Conservation (phyloP, 1,140 invertebrate species). For the Triops cancriformis region DNA sequence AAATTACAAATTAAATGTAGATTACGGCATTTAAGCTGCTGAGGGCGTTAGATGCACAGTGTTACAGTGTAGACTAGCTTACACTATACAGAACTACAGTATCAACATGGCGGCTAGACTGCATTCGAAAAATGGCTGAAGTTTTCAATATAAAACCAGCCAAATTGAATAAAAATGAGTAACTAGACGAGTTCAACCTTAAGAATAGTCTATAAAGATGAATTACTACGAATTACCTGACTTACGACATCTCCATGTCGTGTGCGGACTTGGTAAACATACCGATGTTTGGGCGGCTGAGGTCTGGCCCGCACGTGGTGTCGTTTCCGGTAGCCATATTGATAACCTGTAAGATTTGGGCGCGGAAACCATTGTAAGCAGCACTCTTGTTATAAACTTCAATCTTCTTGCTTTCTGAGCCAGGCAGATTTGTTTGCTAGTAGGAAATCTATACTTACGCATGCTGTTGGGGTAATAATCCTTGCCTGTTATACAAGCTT, state of each 20-base stretch:
- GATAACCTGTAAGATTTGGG: not conserved
- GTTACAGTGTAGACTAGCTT: too few relatives aligned
- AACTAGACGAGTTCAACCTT: too few relatives aligned
- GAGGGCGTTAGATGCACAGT: not conserved
- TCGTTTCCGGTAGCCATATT: constrained; percentile 36
- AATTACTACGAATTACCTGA: constrained; percentile 52
- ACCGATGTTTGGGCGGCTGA: constrained; percentile 70
- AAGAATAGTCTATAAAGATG: too few relatives aligned
- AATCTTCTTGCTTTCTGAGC: not conserved
- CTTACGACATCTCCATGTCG: constrained; percentile 82
- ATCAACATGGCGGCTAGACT: too few relatives aligned
- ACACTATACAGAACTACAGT: too few relatives aligned
- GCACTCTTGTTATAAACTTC: too few relatives aligned
- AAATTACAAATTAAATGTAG: too few relatives aligned
- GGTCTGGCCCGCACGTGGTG: constrained; percentile 58
- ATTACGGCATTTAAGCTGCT: too few relatives aligned
- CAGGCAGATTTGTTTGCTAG: not conserved
- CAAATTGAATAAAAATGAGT: too few relatives aligned
- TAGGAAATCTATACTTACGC: not conserved
- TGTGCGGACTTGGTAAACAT: constrained; percentile 78
- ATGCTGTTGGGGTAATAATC: constrained; percentile 49
- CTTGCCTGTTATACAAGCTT: constrained; percentile 58
- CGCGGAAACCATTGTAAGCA: not conserved
- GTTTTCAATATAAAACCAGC: too few relatives aligned
- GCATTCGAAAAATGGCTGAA: too few relatives aligned